A percentile compares a stretch with the other conserved stretches of the same genome.
Conservation (phyloP, 2,113 vertebrate genomes). For the Sminthopsis crassicaudata region DNA sequence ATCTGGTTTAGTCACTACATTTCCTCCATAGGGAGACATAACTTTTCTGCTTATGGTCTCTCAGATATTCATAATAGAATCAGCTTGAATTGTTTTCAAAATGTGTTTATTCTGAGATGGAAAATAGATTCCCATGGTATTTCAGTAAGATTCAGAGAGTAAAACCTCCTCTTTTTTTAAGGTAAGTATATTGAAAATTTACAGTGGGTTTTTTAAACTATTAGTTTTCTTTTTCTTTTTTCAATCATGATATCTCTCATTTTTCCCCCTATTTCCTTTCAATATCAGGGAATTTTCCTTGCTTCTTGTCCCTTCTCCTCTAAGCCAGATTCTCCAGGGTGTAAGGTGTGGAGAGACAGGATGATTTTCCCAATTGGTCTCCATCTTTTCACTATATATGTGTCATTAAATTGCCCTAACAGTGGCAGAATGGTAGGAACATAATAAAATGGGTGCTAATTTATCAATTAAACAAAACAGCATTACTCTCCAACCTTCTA, state of each 20-base stretch:
- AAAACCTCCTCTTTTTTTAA: conserved; percentile 35
- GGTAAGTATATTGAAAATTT: not conserved
- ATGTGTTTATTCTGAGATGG: not conserved
- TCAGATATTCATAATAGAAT: not conserved
- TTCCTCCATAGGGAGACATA: not conserved
- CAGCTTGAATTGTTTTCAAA: not conserved
- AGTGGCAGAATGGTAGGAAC: not conserved
- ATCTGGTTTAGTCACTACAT: not conserved
- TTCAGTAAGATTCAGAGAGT: not conserved
- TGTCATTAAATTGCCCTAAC: not conserved
- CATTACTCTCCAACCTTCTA: not conserved
- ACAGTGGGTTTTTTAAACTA: not conserved
- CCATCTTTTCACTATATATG: not conserved
- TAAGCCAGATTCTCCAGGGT: conserved; percentile 2
- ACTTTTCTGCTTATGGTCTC: not conserved
- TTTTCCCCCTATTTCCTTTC: not conserved
- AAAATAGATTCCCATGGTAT: not conserved
- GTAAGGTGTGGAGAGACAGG: not conserved
- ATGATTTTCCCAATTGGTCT: not conserved
- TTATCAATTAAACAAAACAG: not conserved
- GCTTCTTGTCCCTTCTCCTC: conserved; percentile 2
- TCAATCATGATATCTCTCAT: conserved; percentile 3
- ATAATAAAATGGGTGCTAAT: not conserved
- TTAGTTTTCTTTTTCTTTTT: not conserved
- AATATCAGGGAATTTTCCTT: not conserved